Percentiles rank a stretch among this genome's conserved stretches.
Evolutionary conservation across 1,140 invertebrate genomes (phyloP).

Genomic region (Eciton burchellii): DNA sequence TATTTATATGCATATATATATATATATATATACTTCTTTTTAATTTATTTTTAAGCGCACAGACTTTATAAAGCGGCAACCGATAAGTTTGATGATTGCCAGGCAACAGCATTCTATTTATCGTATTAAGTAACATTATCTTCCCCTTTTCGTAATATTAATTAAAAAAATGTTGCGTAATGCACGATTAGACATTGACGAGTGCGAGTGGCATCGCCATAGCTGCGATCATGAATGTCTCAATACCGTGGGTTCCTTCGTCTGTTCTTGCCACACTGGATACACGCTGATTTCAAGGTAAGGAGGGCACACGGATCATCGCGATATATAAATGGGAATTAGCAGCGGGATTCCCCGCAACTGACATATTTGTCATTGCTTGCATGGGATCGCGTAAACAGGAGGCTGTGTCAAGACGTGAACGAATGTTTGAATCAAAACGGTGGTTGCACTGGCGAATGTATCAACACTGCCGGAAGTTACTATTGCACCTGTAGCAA

Average conservation of each 20-base stretch:
- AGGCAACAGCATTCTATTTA: no score
- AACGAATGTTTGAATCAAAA: conserved; percentile 82
- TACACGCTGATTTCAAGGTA: conserved; percentile 77
- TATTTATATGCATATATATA: not conserved
- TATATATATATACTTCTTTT: not conserved
- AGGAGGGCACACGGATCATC: conserved; percentile 23
- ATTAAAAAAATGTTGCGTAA: no score
- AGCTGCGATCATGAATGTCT: conserved; percentile 84
- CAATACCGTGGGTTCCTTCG: conserved; percentile 83
- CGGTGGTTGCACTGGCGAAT: conserved; percentile 84
- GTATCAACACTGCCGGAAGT: conserved; percentile 86
- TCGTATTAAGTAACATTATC: no score
- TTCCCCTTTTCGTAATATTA: not conserved
- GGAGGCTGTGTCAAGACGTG: conserved; percentile 79
- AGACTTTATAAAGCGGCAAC: no score
- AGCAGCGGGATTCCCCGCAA: not conserved
- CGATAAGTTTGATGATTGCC: no score
- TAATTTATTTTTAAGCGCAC: not conserved
- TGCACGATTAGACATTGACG: conserved; percentile 88
- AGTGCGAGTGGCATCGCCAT: conserved; percentile 86
- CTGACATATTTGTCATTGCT: not conserved
- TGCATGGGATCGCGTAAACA: conserved; percentile 71
- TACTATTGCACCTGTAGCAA: conserved; percentile 84
- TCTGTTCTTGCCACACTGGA: conserved; percentile 81
- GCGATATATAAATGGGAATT: no score